Evolutionary conservation across 92 coral and sea anemone genomes (phyloP), one percentile per base, ranked within the genome.

Genomic region (Zoanthus solanderi): DNA sequence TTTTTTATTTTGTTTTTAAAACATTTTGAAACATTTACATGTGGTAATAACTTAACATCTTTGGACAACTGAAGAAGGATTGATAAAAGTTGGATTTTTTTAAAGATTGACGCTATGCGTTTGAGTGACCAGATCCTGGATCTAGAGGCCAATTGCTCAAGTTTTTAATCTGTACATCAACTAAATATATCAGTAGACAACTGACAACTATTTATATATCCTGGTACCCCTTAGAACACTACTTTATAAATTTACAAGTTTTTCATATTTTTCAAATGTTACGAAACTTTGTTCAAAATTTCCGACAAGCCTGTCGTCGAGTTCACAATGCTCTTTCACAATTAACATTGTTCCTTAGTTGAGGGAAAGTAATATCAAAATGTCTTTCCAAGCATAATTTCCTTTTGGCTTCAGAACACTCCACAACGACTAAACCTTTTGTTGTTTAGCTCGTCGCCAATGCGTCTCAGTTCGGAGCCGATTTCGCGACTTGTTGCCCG

Each of bases 361-460:
- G 16, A 9, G 6, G 46, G 12, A 2, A 11, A 12, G 30, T 10
- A 69, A 9, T 44, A 31, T 5, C 45, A 69, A 69, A 69, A 11
- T 32, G 45, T 69, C 46, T 69, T 30, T 30, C 46, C n/a, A 10
- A 11, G 75, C 46, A 29, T 31, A 69, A 6, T 15, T 2, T 34
- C 42, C 46, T 31, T 69, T 13, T 3, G 5, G 29, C 29, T 76
- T 79, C 78, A 94, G n/a, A 80, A 78, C 75, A 84, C 79, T 34
- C 90, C 86, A 79, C 90, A 92, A 16, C 94, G 91, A 45, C 94
- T 91, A 12, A 90, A 88, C 54, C 89, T 86, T 86, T 96, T 97
- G 93, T 97, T 97, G 78, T 97, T 97, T 7, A 97, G 91, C 17
- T 92, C 91, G 83, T 97, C 99, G 1, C 99, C 99, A 78, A 95